Percentiles rank a stretch among this genome's conserved stretches.
Conservation (phyloP, 2,797 vertebrate species). For the Siniperca obscura region DNA sequence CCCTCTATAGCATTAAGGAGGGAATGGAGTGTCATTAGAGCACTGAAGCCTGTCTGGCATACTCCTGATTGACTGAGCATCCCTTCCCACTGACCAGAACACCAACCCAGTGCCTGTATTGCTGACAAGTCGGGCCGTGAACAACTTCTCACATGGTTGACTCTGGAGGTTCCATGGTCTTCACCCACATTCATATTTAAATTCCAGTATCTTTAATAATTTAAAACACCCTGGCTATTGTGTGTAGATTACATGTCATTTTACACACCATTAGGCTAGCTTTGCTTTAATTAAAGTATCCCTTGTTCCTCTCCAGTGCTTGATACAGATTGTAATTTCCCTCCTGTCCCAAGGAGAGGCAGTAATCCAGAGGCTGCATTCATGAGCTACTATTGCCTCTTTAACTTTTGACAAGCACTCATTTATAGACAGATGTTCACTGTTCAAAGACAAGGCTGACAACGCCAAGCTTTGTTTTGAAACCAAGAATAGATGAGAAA, state of each 20-base stretch:
- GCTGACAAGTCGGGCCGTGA: slow-evolving; percentile 46
- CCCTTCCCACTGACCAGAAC: slow-evolving; percentile 61
- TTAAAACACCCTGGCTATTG: slow-evolving; percentile 84
- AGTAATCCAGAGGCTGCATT: slow-evolving; percentile 88
- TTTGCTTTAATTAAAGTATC: slow-evolving; percentile 94
- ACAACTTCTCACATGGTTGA: slow-evolving; percentile 61
- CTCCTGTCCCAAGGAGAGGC: slow-evolving; percentile 85
- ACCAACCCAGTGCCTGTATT: slow-evolving; percentile 41
- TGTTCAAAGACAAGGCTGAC: slow-evolving; percentile 78
- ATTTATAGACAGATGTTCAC: slow-evolving; percentile 85
- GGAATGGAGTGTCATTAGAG: slow-evolving; percentile 71
- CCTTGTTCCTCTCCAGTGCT: slow-evolving; percentile 89
- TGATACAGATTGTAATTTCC: slow-evolving; percentile 89
- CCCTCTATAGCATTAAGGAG: slow-evolving; percentile 69
- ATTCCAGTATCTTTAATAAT: slow-evolving; percentile 73
- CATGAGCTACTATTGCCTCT: slow-evolving; percentile 90
- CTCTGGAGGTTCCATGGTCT: slow-evolving; percentile 27
- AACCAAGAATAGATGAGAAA: slow-evolving; percentile 69
- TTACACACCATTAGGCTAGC: slow-evolving; percentile 85
- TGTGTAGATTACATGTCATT: slow-evolving; percentile 90
- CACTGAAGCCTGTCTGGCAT: slow-evolving; percentile 60
- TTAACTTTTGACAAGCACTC: slow-evolving; percentile 91
- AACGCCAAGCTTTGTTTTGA: slow-evolving; percentile 59
- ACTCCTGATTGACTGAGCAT: slow-evolving; percentile 62
- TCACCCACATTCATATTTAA: slow-evolving; percentile 65